These are phyloP conservation scores for Xestia rhomboidea DNA, from an alignment of 2,888 invertebrate species.

Conservation along the genomic window DNA sequence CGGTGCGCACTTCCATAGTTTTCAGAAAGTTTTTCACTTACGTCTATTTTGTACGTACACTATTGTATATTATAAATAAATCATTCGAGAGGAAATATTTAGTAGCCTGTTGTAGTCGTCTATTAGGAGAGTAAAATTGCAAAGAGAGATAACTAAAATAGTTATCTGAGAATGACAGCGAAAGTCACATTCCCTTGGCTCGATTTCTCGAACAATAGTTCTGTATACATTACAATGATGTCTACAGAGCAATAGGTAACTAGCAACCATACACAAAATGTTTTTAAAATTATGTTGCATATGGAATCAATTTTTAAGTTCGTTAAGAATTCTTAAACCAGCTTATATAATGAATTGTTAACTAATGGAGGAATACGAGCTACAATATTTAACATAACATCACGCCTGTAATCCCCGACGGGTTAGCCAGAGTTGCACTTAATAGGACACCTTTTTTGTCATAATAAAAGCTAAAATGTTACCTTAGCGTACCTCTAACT, in stretches of 20 bases:
- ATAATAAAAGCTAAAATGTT: background rate
- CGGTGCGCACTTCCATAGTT: no score
- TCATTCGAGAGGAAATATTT: background rate
- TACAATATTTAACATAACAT: no score
- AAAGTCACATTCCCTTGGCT: background rate
- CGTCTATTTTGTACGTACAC: background rate
- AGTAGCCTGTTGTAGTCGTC: background rate
- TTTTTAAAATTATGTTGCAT: no score
- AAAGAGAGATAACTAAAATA: background rate
- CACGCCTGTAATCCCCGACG: no score
- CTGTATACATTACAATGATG: background rate
- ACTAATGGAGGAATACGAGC: no score
- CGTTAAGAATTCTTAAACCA: background rate
- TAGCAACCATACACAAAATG: background rate
- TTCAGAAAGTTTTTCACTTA: no score
- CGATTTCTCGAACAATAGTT: conserved; percentile 9
- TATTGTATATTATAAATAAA: background rate
- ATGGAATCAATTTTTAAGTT: background rate
- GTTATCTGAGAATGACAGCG: background rate
- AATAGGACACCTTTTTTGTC: no score
- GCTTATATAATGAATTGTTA: background rate
- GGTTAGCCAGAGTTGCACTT: no score
- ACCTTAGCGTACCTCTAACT: background rate
- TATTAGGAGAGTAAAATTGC: background rate
- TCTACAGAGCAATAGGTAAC: background rate